These are phyloP conservation scores for Falcunculus frontatus DNA, from an alignment of 2,113 vertebrate genomes.

Conservation along the genomic window DNA sequence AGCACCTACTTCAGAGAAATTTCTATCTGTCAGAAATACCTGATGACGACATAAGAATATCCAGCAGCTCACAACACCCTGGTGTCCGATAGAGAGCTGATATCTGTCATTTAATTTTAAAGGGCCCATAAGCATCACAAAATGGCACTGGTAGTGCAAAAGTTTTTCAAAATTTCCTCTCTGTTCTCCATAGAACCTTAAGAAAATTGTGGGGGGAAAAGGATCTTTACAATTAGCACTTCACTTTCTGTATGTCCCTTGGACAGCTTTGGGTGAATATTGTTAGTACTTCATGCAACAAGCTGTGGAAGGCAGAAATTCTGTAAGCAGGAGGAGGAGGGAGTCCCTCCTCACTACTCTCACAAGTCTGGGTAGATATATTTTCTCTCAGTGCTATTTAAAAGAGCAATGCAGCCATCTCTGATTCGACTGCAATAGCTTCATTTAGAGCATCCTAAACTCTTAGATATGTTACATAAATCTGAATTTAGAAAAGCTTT, in stretches of 20 bases:
- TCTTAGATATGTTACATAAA: not conserved
- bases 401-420: not conserved
- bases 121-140: not conserved
- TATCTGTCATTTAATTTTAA: not conserved
- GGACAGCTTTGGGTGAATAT: not conserved
- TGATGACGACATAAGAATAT: not conserved
- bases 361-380: not conserved
- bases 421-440: not conserved
- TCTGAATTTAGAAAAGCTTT: not conserved
- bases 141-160: not conserved
- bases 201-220: fast-evolving
- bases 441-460: not conserved
- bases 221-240: not conserved
- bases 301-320: not conserved
- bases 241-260: not conserved
- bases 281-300: not conserved
- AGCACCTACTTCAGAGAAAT: not conserved
- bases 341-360: not conserved
- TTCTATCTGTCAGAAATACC: not conserved
- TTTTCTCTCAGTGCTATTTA: not conserved
- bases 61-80: not conserved
- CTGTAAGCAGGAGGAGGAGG: not conserved
- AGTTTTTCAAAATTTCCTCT: not conserved
- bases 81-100: not conserved
- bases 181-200: not conserved